phyloP scores from a whole-genome alignment of 2,888 invertebrate species.

The Caenorhabditis angaria region DNA sequence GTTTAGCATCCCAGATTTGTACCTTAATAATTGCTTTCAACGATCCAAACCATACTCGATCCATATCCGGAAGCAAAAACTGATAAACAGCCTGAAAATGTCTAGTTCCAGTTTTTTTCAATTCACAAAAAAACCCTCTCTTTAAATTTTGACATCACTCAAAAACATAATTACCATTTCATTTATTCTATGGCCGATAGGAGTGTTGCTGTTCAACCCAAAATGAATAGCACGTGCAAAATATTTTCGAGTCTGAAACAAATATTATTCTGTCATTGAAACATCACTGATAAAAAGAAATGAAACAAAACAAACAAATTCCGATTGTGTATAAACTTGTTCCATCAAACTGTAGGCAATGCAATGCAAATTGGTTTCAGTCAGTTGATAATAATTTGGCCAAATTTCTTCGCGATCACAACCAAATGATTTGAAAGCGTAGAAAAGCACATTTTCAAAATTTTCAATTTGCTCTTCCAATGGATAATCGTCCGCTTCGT shows the following conservation, averaged over 20 bases:
- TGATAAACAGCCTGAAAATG: conserved; percentile 32
- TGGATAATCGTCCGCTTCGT: neutral
- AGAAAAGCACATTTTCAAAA: conserved; percentile 21
- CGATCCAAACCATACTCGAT: conserved; percentile 31
- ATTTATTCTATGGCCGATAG: conserved; percentile 30
- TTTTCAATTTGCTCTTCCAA: conserved; percentile 16
- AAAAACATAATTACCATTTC: too few relatives aligned
- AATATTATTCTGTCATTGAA: neutral
- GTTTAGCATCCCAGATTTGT: too few relatives aligned
- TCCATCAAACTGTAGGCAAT: conserved; percentile 27
- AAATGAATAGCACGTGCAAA: conserved; percentile 39
- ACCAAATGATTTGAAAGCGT: conserved; percentile 33
- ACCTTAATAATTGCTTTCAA: conserved; percentile 22
- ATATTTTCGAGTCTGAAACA: conserved; percentile 33
- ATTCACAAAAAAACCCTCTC: neutral
- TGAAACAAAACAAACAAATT: conserved; percentile 21
- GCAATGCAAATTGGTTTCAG: conserved; percentile 27
- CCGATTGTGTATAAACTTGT: conserved; percentile 22
- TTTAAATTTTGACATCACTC: too few relatives aligned
- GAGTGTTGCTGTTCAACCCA: conserved; percentile 28
- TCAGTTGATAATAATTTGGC: conserved; percentile 35
- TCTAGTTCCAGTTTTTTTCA: neutral
- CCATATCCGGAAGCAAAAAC: conserved; percentile 19
- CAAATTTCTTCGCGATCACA: conserved; percentile 39
- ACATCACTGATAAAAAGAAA: neutral